phyloP scores from a whole-genome alignment of 2,888 invertebrate genomes.

The Junonia oenone region DNA sequence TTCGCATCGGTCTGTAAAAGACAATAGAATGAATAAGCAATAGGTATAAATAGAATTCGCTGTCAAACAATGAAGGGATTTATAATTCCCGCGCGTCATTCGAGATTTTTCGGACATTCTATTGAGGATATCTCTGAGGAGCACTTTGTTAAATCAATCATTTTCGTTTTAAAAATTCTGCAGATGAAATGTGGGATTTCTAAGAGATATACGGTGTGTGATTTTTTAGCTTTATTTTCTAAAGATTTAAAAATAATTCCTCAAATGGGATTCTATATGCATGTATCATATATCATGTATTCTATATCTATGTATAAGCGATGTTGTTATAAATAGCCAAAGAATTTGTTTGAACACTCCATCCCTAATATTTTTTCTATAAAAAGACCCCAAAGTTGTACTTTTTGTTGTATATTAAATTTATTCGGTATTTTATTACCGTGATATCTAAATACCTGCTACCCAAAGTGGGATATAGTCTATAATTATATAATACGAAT shows the following conservation, averaged over 20 bases:
- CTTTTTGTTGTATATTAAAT: too few species aligned
- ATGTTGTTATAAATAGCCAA: too few species aligned
- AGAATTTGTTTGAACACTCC: too few species aligned
- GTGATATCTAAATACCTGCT: too few species aligned
- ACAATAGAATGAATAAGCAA: neutral
- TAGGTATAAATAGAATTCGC: neutral
- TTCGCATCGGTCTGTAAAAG: neutral
- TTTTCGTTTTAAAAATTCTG: neutral
- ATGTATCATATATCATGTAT: neutral
- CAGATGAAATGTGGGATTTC: neutral
- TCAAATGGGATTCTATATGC: too few species aligned
- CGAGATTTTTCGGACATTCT: neutral
- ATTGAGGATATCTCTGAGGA: neutral
- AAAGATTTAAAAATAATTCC: too few species aligned
- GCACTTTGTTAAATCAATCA: neutral
- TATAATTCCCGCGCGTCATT: neutral
- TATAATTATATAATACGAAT: too few species aligned
- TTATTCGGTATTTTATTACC: too few species aligned
- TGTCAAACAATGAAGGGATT: neutral
- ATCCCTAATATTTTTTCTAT: too few species aligned
- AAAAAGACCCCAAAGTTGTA: too few species aligned
- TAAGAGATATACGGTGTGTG: neutral
- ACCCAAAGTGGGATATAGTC: too few species aligned
- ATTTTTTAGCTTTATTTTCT: neutral
- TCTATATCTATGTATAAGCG: too few species aligned